Evolutionary conservation across 2,888 invertebrate genomes (phyloP), one percentile per base, ranked within the genome.

Genomic region (Pristionchus mayeri): DNA sequence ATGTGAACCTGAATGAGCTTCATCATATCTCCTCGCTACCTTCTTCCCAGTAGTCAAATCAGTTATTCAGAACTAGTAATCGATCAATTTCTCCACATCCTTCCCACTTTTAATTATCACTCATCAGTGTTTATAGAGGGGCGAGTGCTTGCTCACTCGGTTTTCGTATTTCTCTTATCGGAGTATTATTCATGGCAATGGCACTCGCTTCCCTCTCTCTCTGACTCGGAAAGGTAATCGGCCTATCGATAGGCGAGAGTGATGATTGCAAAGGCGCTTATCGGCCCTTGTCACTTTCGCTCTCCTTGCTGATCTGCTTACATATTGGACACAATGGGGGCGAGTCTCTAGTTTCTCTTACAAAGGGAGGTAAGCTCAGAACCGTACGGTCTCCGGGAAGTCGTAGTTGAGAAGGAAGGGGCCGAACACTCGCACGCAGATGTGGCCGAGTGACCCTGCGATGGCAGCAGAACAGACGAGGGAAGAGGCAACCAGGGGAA

Each of bases 311-410:
- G 48, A 30, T 78, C 27, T 50, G 30, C 30, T 50, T 48, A 50
- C 48, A 78, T 78, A 9, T 13, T 11, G 27, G 13, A 11, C 7
- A n/a, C 3, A 24, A n/a, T n/a, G 37, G 3, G 27, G 27, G 16
- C 13, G 50, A 76, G 30, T 40, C 76, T 30, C 50, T 75, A 78
- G 50, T 48, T 50, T 50, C 48, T n/a, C n/a, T n/a, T n/a, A n/a
- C n/a, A 40, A 54, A 54, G 54, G 54, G 21, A n/a, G 50, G 34
- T 16, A 48, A 50, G 3, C 2, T 78, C 50, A 44, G 80, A 54
- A 57, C 54, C 84, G 37, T 54, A 84, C 84, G 40, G 75, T 84
- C 84, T 84, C 84, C 37, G 84, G 84, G 54, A 84, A 84, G 84
- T 84, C 84, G 54, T 84, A 84, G 48, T 84, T 34, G 34, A 84